phyloP scores from a whole-genome alignment of 2,113 vertebrate genomes.

The Eretmochelys imbricata region DNA sequence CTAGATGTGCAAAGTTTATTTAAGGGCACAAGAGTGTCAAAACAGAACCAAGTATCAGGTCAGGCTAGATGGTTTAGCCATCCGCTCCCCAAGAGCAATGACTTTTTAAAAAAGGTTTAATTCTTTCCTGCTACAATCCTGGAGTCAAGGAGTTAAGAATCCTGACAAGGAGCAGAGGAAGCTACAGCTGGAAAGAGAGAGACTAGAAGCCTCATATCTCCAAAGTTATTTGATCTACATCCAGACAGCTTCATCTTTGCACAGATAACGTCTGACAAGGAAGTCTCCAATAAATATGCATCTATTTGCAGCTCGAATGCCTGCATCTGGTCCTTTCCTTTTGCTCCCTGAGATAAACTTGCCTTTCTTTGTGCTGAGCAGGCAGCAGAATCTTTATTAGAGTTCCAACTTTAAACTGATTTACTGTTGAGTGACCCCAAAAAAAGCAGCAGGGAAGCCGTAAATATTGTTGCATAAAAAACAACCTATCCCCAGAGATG shows the following conservation, averaged over 20 bases:
- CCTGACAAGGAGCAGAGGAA: constrained; percentile 41
- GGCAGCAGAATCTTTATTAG: neutral
- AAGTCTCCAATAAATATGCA: constrained; percentile 26
- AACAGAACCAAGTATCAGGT: neutral
- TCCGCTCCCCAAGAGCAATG: neutral
- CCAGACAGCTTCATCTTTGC: constrained; percentile 15
- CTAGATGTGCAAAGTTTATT: neutral
- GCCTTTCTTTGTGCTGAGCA: neutral
- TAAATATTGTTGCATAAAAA: rapidly evolving
- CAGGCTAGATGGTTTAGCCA: neutral
- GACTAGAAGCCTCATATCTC: constrained; percentile 41
- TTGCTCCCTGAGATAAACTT: neutral
- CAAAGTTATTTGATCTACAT: constrained; percentile 42
- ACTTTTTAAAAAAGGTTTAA: constrained; percentile 50
- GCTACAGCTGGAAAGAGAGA: neutral
- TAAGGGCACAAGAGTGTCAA: neutral
- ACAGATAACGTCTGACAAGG: neutral
- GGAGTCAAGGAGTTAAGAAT: neutral
- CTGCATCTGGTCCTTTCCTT: constrained; percentile 30
- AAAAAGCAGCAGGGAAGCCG: neutral
- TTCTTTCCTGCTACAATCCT: constrained; percentile 34
- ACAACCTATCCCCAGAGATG: rapidly evolving
- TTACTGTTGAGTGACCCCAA: rapidly evolving
- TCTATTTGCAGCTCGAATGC: neutral
- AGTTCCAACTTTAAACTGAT: neutral